Conservation (phyloP, 2,888 invertebrate genomes). For the Ditula angustiorana region DNA sequence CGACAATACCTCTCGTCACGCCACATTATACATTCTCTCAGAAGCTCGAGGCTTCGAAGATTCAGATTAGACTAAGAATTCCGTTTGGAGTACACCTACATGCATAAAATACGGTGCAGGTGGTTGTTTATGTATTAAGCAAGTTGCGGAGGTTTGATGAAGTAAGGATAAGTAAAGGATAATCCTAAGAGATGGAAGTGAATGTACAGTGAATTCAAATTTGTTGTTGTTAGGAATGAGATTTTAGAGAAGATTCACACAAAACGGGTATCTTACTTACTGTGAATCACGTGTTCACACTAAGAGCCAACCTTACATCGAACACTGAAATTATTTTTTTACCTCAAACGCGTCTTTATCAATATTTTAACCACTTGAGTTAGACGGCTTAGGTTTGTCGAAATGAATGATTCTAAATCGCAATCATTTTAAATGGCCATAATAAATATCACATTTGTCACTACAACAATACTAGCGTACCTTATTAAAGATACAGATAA, state of each 20-base stretch:
- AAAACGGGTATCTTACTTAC: neutral
- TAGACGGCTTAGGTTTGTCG: no score
- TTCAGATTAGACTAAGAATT: constrained; percentile 56
- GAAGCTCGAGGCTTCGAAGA: constrained; percentile 53
- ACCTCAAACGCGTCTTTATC: neutral
- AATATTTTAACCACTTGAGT: no score
- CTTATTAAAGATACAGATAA: constrained; percentile 13
- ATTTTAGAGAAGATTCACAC: neutral
- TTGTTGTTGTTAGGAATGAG: neutral
- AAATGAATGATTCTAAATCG: no score
- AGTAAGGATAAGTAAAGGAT: constrained; percentile 20
- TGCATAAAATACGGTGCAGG: constrained; percentile 48
- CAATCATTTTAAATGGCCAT: no score
- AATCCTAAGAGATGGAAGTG: constrained; percentile 5
- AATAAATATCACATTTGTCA: neutral
- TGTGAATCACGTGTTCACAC: neutral
- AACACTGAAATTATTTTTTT: no score
- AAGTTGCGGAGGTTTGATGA: constrained; percentile 30
- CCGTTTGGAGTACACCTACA: constrained; percentile 59
- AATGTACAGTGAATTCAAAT: neutral
- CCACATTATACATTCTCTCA: constrained; percentile 59
- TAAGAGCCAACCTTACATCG: neutral
- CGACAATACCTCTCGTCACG: constrained; percentile 51
- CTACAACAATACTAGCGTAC: neutral
- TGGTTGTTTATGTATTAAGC: constrained; percentile 46